Evolutionary conservation across 2,797 vertebrate species (phyloP).

Genomic region (Micropoecilia bifurca): DNA sequence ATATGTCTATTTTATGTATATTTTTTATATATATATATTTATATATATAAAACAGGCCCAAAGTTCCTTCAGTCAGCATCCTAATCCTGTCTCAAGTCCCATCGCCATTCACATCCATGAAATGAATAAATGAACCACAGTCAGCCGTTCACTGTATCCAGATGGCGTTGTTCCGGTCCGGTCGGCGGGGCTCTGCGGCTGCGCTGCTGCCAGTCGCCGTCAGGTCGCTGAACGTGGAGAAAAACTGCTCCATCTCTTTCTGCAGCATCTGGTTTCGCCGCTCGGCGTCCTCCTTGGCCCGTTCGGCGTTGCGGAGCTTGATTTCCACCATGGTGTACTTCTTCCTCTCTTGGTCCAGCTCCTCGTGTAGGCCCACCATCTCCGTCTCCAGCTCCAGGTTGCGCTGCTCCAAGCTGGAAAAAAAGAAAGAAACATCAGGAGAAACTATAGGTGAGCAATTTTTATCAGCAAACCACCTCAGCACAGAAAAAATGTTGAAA

Average conservation of each 20-base stretch:
- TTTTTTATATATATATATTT: constrained; percentile 29
- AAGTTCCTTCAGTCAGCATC: constrained; percentile 34
- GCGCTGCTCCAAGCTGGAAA: constrained; percentile 90
- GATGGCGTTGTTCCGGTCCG: constrained; percentile 92
- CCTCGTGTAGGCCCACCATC: constrained; percentile 92
- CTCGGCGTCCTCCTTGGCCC: constrained; percentile 96
- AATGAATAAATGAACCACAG: neutral
- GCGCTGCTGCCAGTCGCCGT: constrained; percentile 80
- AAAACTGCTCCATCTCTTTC: constrained; percentile 99
- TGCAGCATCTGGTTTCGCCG: constrained; percentile 97
- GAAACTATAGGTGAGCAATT: neutral
- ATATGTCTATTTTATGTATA: neutral
- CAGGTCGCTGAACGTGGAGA: constrained; percentile 96
- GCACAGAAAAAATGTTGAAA: neutral
- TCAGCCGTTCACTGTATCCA: constrained; percentile 92
- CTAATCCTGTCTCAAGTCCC: constrained; percentile 60
- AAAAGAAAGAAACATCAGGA: neutral
- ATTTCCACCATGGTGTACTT: constrained; percentile 99
- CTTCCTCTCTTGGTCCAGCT: constrained; percentile 97
- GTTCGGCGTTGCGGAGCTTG: constrained; percentile 97
- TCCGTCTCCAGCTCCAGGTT: constrained; percentile 93
- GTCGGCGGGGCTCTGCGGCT: constrained; percentile 85
- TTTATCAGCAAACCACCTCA: neutral
- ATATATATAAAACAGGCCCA: constrained; percentile 46
- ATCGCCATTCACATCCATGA: constrained; percentile 14